These are phyloP conservation scores for Dasypus novemcinctus DNA, from an alignment of 2,113 vertebrate species.

Conservation along the genomic window DNA sequence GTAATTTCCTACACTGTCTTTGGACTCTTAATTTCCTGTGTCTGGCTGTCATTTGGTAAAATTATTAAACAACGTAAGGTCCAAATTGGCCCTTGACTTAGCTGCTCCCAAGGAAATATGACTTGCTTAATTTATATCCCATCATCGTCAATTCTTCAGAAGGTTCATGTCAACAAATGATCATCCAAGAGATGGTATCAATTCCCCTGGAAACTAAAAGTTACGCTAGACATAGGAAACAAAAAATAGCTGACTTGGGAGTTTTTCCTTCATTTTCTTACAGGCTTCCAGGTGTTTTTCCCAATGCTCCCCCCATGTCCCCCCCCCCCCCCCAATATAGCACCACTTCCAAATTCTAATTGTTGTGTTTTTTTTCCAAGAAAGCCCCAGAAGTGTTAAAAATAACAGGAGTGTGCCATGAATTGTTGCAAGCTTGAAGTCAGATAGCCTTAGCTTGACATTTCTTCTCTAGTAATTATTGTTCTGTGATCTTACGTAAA, in stretches of 20 bases:
- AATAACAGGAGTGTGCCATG: not conserved
- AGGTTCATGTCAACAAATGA: not conserved
- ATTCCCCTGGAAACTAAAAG: constrained; percentile 14
- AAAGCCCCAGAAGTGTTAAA: not conserved
- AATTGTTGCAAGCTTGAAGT: not conserved
- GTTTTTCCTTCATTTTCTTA: not conserved
- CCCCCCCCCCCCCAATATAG: not conserved
- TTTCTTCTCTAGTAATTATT: not conserved
- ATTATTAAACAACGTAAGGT: constrained; percentile 31
- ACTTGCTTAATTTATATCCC: constrained; percentile 34
- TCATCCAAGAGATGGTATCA: not conserved
- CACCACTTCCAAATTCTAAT: not conserved
- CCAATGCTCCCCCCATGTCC: too few relatives aligned
- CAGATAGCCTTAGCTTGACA: not conserved
- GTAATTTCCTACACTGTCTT: constrained; percentile 6
- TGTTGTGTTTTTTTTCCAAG: not conserved
- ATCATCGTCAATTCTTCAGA: not conserved
- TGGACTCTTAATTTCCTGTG: constrained; percentile 8
- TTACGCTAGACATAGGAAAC: not conserved
- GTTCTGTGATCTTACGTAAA: not conserved
- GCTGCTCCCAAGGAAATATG: not conserved
- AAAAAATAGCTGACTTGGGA: not conserved
- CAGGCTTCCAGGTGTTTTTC: not conserved
- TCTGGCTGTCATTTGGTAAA: not conserved
- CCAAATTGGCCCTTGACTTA: constrained; percentile 23